Evolutionary conservation across 2,888 invertebrate species (phyloP), one percentile per base, ranked within the genome.

Genomic region (Rhingia rostrata): DNA sequence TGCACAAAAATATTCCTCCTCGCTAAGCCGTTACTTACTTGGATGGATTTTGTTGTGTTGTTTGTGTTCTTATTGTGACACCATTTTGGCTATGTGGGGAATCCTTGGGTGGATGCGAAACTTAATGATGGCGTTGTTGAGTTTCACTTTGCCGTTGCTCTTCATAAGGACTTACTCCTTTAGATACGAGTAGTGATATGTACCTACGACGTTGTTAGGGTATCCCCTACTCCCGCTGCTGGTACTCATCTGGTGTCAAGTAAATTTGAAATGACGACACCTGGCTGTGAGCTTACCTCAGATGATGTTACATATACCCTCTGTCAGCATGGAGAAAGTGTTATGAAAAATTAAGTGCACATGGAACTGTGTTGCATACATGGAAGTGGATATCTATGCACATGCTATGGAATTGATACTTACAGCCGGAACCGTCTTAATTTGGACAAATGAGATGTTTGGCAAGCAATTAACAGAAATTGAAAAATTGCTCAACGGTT

Each of bases 191-290:
- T 1, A 39, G 39, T 1, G 7, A 39, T 43, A 32, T 5, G 9
- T 45, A 7, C 1, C n/a, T n/a, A 1, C 33, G 41, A 10, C 66
- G 41, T 33, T 30, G 47, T 22, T 33, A 30, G 41, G 41, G 41
- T 41, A n/a, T 22, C 4, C 35, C 7, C 33, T 3, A 43, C 43
- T 9, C 2, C 14, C 14, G 54, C 43, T 67, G 45, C 41, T 10
- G 41, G 6, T 33, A 12, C 47, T 45, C 47, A 33, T 63, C 37
- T 39, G 53, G 39, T 75, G 63, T 75, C 58, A 56, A 75, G 69
- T 64, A 60, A 64, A 75, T 70, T 61, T 60, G 60, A n/a, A 30
- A 32, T 49, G 49, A 72, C 66, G 54, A 66, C 82, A 82, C 70
- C 70, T 82, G 64, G 60, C 33, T 66, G 39, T 47, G 69, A 53